These are phyloP conservation scores for Phengaris arion DNA, from an alignment of 2,888 invertebrate genomes.

Conservation along the genomic window DNA sequence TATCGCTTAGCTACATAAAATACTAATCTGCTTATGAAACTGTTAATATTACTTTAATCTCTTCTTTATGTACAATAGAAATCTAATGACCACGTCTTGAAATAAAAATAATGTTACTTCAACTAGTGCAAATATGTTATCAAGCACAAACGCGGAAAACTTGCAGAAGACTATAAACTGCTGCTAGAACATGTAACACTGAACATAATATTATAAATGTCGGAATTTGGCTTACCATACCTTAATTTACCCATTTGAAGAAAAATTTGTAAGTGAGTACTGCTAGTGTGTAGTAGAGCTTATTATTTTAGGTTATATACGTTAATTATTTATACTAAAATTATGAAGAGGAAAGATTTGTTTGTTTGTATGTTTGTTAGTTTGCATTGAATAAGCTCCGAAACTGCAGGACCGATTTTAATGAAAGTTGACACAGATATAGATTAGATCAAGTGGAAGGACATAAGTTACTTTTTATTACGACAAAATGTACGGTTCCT, in stretches of 20 bases:
- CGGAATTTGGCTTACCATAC: not conserved
- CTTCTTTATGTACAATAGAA: not conserved
- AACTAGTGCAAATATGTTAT: not conserved
- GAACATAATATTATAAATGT: not conserved
- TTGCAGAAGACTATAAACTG: conserved; percentile 1
- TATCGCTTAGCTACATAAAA: not conserved
- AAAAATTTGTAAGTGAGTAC: no score
- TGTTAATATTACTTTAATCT: not conserved
- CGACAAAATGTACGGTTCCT: no score
- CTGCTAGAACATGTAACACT: not conserved
- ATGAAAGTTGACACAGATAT: no score
- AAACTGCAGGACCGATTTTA: no score
- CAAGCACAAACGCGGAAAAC: not conserved
- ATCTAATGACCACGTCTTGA: not conserved
- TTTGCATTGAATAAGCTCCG: no score
- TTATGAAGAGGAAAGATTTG: no score
- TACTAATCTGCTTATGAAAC: not conserved
- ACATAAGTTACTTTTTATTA: no score
- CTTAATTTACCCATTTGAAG: not conserved
- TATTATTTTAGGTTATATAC: no score
- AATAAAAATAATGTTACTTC: not conserved
- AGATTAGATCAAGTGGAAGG: no score
- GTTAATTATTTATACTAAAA: no score
- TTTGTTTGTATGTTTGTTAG: no score
- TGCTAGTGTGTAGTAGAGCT: no score